These are phyloP conservation scores for Nephrocerus scutellatus DNA, from an alignment of 2,888 invertebrate genomes.

Conservation along the genomic window DNA sequence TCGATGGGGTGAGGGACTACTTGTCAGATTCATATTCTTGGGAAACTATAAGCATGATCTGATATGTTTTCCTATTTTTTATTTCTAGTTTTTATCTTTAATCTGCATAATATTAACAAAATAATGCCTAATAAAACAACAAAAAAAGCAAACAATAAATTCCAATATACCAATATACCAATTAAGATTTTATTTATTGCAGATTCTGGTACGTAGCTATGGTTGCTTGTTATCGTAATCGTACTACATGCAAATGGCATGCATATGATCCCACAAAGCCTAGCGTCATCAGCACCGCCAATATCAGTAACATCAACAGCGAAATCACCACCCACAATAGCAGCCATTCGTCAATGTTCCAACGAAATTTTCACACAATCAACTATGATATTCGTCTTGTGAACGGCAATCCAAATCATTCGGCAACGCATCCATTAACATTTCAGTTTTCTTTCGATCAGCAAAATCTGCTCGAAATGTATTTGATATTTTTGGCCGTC, in stretches of 20 bases:
- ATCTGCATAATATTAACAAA: too few species aligned
- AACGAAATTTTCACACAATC: too few species aligned
- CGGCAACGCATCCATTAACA: constrained; percentile 73
- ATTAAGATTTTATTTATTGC: constrained; percentile 29
- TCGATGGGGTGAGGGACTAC: too few species aligned
- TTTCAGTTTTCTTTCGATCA: constrained; percentile 96
- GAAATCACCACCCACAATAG: too few species aligned
- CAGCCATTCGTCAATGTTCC: too few species aligned
- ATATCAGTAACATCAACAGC: constrained; percentile 11
- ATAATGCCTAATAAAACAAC: too few species aligned
- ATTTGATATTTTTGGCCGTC: constrained; percentile 77
- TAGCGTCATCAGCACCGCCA: constrained; percentile 3
- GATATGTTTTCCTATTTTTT: too few species aligned
- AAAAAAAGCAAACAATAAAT: too few species aligned
- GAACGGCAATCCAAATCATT: constrained; percentile 88
- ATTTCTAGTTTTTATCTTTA: too few species aligned
- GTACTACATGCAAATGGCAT: constrained; percentile 75
- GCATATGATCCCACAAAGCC: constrained; percentile 54
- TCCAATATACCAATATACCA: too few species aligned
- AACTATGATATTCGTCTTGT: constrained; percentile 93
- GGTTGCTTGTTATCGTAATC: constrained; percentile 83
- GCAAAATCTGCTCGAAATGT: constrained; percentile 86
- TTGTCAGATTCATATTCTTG: too few species aligned
- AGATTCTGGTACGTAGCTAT: constrained; percentile 96
- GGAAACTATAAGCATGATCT: too few species aligned